phyloP scores from a whole-genome alignment of 1,140 invertebrate species.

The Paraescarpia echinospica region DNA sequence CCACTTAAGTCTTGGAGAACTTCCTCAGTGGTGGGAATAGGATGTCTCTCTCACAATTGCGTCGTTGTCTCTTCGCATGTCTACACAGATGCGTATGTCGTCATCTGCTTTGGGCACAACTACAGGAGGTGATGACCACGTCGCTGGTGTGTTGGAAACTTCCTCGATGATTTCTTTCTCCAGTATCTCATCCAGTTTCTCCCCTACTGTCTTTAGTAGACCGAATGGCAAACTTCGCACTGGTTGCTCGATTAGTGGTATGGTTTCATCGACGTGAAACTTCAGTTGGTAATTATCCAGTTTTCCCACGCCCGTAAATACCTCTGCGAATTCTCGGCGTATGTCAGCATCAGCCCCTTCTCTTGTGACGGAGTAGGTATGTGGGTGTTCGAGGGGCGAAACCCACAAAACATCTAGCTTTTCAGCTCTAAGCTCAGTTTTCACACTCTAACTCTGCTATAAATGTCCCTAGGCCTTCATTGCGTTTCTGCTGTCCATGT shows the following conservation, averaged over 20 bases:
- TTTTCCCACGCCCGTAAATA: background rate
- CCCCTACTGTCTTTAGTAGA: constrained; percentile 18
- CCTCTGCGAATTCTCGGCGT: background rate
- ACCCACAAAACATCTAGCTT: constrained; percentile 2
- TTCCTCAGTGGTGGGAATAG: constrained; percentile 34
- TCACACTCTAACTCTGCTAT: background rate
- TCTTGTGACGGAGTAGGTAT: background rate
- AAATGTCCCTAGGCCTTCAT: background rate
- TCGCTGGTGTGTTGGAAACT: constrained; percentile 29
- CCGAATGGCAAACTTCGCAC: constrained; percentile 16
- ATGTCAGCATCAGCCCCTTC: background rate
- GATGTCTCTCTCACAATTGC: constrained; percentile 31
- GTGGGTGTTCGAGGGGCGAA: background rate
- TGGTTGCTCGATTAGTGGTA: constrained; percentile 11
- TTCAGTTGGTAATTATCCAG: constrained; percentile 22
- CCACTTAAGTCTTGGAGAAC: constrained; percentile 30
- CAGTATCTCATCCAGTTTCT: background rate
- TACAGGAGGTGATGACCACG: constrained; percentile 35
- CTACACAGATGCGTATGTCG: constrained; percentile 32
- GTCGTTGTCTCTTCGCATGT: constrained; percentile 33
- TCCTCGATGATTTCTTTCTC: constrained; percentile 21
- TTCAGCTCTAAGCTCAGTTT: background rate
- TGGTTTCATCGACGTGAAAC: constrained; percentile 10
- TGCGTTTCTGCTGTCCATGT: background rate
- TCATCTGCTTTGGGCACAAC: constrained; percentile 30